Evolutionary conservation across 2,888 invertebrate species (phyloP), one percentile per base, ranked within the genome.

Genomic region (Hydropsyche betteni): DNA sequence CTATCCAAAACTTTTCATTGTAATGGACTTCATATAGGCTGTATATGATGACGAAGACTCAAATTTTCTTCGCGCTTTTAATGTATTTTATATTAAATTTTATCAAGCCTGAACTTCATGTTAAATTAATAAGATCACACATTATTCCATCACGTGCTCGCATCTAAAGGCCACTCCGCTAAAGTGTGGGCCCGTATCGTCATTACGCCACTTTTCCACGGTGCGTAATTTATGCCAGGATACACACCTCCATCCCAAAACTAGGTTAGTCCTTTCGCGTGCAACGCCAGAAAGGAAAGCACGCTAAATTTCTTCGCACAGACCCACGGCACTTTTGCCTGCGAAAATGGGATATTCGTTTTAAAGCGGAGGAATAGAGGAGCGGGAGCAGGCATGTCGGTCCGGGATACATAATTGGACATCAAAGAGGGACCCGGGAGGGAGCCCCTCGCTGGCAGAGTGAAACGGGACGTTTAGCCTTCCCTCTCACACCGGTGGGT

Each of bases 321-420:
- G n/a, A 14, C 16, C n/a, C 44, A 44, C 5, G 33, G 51, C 24
- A 69, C 69, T 69, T 69, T 69, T 69, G 24, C 14, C 69, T 8
- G 69, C 69, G 51, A 75, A 68, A 78, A 78, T 76, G 74, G 75
- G 74, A 75, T 70, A 68, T 76, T 68, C 74, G 71, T 76, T 74
- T 76, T 74, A 74, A 70, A 74, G 74, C 70, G 72, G 69, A 68
- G 55, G 68, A 64, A 71, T 74, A 77, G 69, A 72, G 69, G 34
- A 36, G 76, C 74, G 34, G 68, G 68, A 44, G 44, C 6, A 36
- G 64, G 34, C 64, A 64, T 64, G 64, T 64, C 36, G 61, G 64
- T 64, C 74, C 34, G 76, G 74, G 52, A 68, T 55, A 72, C 75
- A 75, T 76, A 78, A 78, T 78, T 78, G 78, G 78, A 78, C 78